Conservation (phyloP, 1,140 invertebrate species). For the Onthophagus taurus region DNA sequence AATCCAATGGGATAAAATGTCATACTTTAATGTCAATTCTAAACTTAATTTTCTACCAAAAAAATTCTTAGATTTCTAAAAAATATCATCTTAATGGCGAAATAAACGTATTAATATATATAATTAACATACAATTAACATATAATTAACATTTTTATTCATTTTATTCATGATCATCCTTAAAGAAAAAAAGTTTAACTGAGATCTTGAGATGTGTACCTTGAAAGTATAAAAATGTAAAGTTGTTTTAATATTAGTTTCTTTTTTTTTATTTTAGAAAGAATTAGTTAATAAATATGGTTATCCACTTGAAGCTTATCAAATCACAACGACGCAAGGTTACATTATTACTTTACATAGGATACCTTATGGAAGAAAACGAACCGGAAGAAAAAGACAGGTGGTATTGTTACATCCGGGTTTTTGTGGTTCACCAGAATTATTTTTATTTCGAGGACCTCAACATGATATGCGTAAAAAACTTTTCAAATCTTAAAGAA, state of each 20-base stretch:
- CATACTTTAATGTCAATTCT: too few species aligned
- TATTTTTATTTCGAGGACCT: conserved; percentile 13
- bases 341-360: conserved; percentile 60
- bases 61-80: too few species aligned
- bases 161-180: too few species aligned
- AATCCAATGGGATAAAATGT: too few species aligned
- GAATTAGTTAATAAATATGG: conserved; percentile 48
- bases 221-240: too few species aligned
- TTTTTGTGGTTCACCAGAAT: conserved; percentile 41
- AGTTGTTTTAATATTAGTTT: conserved; percentile 4
- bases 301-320: conserved; percentile 55
- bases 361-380: conserved; percentile 40
- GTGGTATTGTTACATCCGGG: conserved; percentile 58
- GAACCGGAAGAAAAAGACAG: conserved; percentile 17
- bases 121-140: too few species aligned
- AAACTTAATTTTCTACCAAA: too few species aligned
- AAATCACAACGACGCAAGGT: conserved; percentile 54
- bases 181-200: too few species aligned
- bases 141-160: too few species aligned
- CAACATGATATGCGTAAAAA: conserved; percentile 11
- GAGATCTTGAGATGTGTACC: too few species aligned
- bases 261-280: conserved; percentile 35
- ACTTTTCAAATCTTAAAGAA: neutral
- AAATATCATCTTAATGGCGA: too few species aligned
- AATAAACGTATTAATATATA: too few species aligned